A percentile compares a stretch with the other conserved stretches of the same genome.
phyloP scores from a whole-genome alignment of 2,888 invertebrate genomes.

The Lithodes maja region DNA sequence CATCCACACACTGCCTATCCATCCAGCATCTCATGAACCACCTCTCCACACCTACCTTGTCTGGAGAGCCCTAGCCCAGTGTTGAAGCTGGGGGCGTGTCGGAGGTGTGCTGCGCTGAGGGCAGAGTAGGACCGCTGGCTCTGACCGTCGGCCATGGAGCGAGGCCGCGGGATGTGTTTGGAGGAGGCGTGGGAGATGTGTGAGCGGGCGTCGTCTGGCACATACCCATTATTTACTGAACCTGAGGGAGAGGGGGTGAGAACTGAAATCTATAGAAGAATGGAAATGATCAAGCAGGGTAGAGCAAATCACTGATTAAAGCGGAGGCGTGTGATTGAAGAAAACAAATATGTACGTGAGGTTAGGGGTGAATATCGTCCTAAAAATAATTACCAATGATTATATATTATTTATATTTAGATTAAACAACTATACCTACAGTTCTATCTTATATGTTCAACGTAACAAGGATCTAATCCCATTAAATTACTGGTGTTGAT shows the following conservation, averaged over 20 bases:
- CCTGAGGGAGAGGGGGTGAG: slow-evolving; percentile 29
- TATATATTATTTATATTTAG: no score
- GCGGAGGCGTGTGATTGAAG: background rate
- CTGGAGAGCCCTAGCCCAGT: slow-evolving; percentile 85
- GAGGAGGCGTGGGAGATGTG: slow-evolving; percentile 79
- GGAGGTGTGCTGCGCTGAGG: slow-evolving; percentile 77
- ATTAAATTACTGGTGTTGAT: no score
- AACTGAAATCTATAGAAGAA: background rate
- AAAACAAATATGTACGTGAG: no score
- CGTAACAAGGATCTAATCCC: no score
- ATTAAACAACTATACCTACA: no score
- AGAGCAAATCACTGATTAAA: background rate
- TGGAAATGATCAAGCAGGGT: background rate
- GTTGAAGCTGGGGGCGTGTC: slow-evolving; percentile 75
- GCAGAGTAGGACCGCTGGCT: slow-evolving; percentile 92
- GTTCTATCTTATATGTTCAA: no score
- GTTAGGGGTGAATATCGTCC: no score
- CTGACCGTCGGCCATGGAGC: slow-evolving; percentile 91
- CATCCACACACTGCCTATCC: background rate
- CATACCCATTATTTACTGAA: slow-evolving; percentile 75
- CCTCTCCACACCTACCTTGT: slow-evolving; percentile 77
- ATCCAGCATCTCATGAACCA: background rate
- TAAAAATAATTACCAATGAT: no score
- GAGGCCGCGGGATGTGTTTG: slow-evolving; percentile 67
- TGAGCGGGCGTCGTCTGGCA: slow-evolving; percentile 84